A percentile compares a stretch with the other conserved stretches of the same genome.
Evolutionary conservation across 2,888 invertebrate species (phyloP).

Genomic region (Caenorhabditis sp.): DNA sequence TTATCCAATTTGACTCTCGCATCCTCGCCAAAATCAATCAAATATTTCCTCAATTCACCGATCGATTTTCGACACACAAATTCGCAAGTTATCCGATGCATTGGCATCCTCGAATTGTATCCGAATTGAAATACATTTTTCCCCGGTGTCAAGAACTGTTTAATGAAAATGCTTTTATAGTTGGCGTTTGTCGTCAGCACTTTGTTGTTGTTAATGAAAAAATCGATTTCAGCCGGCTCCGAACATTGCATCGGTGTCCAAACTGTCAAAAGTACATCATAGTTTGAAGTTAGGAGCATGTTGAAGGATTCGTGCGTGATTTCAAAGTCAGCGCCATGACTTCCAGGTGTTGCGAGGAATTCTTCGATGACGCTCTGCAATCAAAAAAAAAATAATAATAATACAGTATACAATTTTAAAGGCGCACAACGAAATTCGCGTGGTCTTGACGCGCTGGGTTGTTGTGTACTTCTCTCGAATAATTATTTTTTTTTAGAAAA

Average conservation of each 20-base stretch:
- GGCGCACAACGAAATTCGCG: background rate
- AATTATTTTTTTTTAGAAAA: no score
- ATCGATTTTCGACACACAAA: background rate
- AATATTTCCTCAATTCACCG: background rate
- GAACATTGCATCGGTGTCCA: background rate
- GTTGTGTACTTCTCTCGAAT: no score
- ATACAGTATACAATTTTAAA: background rate
- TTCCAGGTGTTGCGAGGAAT: background rate
- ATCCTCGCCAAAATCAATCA: background rate
- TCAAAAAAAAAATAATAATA: background rate
- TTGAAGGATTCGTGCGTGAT: background rate
- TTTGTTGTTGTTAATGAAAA: background rate
- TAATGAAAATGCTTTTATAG: background rate
- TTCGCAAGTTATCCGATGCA: constrained; percentile 1
- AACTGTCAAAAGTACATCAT: background rate
- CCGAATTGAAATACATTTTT: constrained; percentile 1
- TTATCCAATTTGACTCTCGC: background rate
- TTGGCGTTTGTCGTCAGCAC: background rate
- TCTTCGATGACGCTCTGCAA: background rate
- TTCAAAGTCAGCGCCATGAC: background rate
- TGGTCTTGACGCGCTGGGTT: no score
- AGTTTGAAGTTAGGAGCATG: background rate
- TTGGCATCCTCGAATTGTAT: background rate
- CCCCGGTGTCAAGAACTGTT: background rate
- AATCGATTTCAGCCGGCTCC: background rate